Evolutionary conservation across 1,140 invertebrate genomes (phyloP).

Genomic region (Drosophila elegans): DNA sequence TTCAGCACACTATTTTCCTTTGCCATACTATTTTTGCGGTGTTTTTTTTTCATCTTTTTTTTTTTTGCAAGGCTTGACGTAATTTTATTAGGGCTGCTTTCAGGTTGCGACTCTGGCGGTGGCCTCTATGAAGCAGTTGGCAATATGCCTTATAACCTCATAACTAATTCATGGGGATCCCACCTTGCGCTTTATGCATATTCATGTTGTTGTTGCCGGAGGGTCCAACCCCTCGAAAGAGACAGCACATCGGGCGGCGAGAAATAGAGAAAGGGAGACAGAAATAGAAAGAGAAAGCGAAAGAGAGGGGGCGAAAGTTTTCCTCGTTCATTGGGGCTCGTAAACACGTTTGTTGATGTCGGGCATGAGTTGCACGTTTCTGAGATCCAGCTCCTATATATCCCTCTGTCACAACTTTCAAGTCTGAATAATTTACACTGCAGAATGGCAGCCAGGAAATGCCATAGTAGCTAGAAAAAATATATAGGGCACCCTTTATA

Average conservation of each 20-base stretch:
- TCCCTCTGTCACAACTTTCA: constrained; percentile 44
- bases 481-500: background rate
- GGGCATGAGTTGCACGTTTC: constrained; percentile 25
- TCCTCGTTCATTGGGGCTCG: constrained; percentile 39
- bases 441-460: constrained; percentile 5
- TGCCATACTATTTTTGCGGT: constrained; percentile 14
- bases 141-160: constrained; percentile 60
- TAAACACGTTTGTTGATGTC: constrained; percentile 55
- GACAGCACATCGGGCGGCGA: background rate
- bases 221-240: background rate
- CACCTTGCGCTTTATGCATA: constrained; percentile 70
- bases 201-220: constrained; percentile 49
- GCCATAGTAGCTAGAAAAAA: constrained; percentile 16
- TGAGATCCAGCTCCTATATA: background rate
- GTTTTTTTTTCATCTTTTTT: background rate
- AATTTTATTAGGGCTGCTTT: constrained; percentile 58
- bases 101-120: constrained; percentile 16
- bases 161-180: constrained; percentile 70
- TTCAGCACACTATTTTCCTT: constrained; percentile 2
- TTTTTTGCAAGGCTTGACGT: constrained; percentile 29
- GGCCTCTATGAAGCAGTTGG: constrained; percentile 35
- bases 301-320: constrained; percentile 4
- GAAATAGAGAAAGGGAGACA: too few species aligned
- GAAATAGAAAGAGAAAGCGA: background rate
- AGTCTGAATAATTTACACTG: constrained; percentile 60